phyloP scores from a whole-genome alignment of 2,888 invertebrate species.

The Frankliniella intonsa region DNA sequence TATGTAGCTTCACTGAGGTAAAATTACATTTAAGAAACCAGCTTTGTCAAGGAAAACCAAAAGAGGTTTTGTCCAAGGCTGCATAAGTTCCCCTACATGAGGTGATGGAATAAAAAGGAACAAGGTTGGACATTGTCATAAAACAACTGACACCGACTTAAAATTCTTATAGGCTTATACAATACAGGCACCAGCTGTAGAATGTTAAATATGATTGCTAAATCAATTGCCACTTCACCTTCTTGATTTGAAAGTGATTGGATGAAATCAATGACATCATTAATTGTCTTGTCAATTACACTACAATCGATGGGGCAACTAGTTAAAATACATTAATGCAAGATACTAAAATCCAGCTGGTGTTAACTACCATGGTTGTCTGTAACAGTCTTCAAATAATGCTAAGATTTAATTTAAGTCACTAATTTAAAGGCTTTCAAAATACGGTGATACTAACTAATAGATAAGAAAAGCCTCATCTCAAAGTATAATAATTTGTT shows the following conservation, averaged over 20 bases:
- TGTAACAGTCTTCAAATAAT: neutral
- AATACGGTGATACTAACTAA: neutral
- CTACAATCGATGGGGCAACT: constrained; percentile 6
- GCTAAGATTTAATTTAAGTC: neutral
- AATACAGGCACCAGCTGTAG: constrained; percentile 7
- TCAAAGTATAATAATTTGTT: constrained; percentile 20
- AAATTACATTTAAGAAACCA: constrained; percentile 23
- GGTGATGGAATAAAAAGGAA: neutral
- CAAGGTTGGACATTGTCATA: constrained; percentile 19
- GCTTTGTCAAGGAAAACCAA: constrained; percentile 16
- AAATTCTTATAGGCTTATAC: neutral
- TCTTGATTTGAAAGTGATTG: neutral
- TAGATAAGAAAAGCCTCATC: constrained; percentile 8
- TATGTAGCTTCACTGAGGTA: constrained; percentile 5
- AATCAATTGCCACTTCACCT: neutral
- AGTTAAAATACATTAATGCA: neutral
- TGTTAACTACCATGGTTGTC: neutral
- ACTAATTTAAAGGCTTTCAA: constrained; percentile 8
- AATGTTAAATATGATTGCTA: constrained; percentile 6
- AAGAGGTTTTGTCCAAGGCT: constrained; percentile 22
- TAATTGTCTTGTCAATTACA: constrained; percentile 1
- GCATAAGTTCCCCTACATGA: neutral
- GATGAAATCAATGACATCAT: neutral
- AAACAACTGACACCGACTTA: constrained; percentile 4
- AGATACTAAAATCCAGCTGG: neutral